These are phyloP conservation scores for Cheumatopsyche charites DNA, from an alignment of 1,140 invertebrate species.

Conservation along the genomic window DNA sequence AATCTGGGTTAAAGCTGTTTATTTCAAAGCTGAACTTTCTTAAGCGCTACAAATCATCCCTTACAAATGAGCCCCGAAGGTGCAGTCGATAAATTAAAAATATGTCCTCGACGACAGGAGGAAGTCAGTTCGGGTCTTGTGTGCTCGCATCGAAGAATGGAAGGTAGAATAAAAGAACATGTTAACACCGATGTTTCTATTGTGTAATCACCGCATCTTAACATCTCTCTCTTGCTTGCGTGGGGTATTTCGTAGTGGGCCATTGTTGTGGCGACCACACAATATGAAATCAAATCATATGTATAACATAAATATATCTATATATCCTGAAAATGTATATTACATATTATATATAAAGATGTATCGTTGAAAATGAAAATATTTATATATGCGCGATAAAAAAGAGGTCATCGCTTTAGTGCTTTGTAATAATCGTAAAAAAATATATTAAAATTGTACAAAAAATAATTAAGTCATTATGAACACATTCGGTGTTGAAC, in stretches of 20 bases:
- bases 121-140: constrained; percentile 22
- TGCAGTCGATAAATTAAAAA: constrained; percentile 44
- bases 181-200: constrained; percentile 48
- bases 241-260: constrained; percentile 36
- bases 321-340: neutral
- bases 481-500: neutral
- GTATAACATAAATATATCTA: neutral
- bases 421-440: too few species aligned
- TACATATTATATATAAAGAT: too few species aligned
- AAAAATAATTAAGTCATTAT: constrained; percentile 15
- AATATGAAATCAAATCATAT: constrained; percentile 25
- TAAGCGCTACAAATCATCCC: constrained; percentile 42
- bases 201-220: constrained; percentile 44
- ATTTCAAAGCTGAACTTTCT: neutral
- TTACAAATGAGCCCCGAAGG: constrained; percentile 14
- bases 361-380: too few species aligned
- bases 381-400: too few species aligned
- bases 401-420: too few species aligned
- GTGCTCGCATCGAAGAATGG: constrained; percentile 11
- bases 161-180: constrained; percentile 41
- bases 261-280: constrained; percentile 44
- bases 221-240: constrained; percentile 35
- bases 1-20: neutral
- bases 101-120: constrained; percentile 30
- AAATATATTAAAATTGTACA: neutral